These are phyloP conservation scores for Mustela erminea DNA, from an alignment of 2,797 vertebrate species.

Conservation along the genomic window DNA sequence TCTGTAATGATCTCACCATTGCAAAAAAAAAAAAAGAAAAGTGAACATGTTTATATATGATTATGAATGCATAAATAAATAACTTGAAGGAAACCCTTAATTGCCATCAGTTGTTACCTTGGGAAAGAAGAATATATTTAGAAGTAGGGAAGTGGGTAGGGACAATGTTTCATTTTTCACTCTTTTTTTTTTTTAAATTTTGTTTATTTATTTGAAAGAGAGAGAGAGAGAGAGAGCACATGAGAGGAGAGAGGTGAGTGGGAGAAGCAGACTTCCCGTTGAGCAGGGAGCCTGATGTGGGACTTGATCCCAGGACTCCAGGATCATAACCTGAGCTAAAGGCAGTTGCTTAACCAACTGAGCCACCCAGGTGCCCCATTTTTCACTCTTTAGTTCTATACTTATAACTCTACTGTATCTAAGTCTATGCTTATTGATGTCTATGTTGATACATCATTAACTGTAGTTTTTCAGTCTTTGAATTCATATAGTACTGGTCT, in stretches of 20 bases:
- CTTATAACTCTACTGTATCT: neutral
- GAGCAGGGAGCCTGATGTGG: too few species aligned
- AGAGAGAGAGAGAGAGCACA: too few species aligned
- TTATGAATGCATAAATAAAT: neutral
- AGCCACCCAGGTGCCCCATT: too few species aligned
- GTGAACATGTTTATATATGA: neutral
- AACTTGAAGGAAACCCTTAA: neutral
- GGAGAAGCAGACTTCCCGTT: too few species aligned
- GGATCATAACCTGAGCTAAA: too few species aligned
- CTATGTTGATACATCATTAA: neutral
- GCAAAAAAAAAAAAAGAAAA: neutral
- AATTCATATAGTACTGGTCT: neutral
- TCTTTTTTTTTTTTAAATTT: too few species aligned
- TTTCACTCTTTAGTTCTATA: neutral
- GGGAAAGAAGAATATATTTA: slow-evolving; percentile 3
- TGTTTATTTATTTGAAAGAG: too few species aligned
- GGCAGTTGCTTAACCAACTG: too few species aligned
- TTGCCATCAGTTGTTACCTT: neutral
- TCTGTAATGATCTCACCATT: neutral
- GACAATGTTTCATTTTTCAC: neutral
- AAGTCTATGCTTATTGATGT: too few species aligned
- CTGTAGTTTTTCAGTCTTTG: neutral
- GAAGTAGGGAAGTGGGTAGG: neutral
- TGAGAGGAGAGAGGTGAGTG: too few species aligned
- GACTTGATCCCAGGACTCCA: too few species aligned